Base-by-base conservation (phyloP, 1,140 invertebrate genomes). In the Augochlora pura region DNA sequence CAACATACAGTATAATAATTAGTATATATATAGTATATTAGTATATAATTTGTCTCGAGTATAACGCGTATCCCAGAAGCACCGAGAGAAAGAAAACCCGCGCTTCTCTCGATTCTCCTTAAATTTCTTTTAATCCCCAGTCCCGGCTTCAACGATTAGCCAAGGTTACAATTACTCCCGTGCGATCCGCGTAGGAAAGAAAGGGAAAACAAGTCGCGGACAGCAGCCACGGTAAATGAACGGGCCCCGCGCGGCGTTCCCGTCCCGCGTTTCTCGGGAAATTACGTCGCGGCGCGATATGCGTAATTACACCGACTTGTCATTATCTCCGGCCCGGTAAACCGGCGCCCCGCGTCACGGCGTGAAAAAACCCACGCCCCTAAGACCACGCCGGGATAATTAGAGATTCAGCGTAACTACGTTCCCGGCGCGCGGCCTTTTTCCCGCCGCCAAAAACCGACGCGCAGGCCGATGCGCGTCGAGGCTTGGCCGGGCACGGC, bases 401-500 rank as follows among this genome's bases (percentile, higher is more conserved):
- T 88, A 89, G 81, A 88, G 84, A 89, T 89, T 89, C 88, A 88
- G 82, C 84, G 84, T 88, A 89, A 87, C 89, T 88, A 83, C 77
- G 72, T 63, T 79, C 62, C 71, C 79, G n/a, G n/a, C n/a, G n/a
- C 74, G 75, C 74, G 62, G 66, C 49, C 69, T 65, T 77, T 85
- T 81, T 72, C 81, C 81, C 69, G 64, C 63, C 63, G n/a, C 76
- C 73, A 80, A 82, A 87, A 88, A 87, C 74, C 10, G 32, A n/a
- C n/a, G n/a, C n/a, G n/a, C n/a, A n/a, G 3, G 21, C 32, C 49
- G 27, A 57, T 32, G 27, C 27, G 65, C 38, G 1, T 25, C 0
- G 49, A 16, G 9, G n/a, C n/a, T 7, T 4, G 18, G 21, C 4
- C 39, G 10, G n/a, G n/a, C n/a, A 72, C 12, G 27, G 25, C 10